Evolutionary conservation across 1,140 invertebrate genomes (phyloP), one percentile per base, ranked within the genome.

Genomic region (Acromyrmex heyeri): DNA sequence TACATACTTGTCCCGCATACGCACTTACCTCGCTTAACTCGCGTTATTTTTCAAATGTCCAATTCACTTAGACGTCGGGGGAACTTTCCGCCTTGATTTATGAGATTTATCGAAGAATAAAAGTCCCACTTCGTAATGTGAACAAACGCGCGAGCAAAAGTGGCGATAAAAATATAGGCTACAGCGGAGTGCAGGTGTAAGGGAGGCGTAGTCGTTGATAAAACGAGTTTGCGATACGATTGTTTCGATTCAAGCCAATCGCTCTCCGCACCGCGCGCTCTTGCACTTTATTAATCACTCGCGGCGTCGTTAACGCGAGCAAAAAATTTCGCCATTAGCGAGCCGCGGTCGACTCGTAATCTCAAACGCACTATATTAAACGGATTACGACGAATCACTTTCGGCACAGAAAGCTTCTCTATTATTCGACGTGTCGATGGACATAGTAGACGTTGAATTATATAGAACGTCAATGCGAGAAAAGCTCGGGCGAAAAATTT

Each of bases 141-240:
- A 62, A 27, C 79, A 50, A 75, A 83, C 57, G 69, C 69, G 79
- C 55, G 69, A 30, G 69, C 55, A 18, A 62, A 61, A 59, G 27
- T 55, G 24, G 21, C 55, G 79, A 83, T 83, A 83, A 83, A 83
- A 83, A 83, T 83, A 27, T 75, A 73, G 79, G 79, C 55, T 83
- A 61, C 55, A 57, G 34, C 55, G 55, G 55, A 6, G 65, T 59
- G 14, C 38, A 44, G 64, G 2, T 62, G 76, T 21, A 44, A 12
- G 75, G n/a, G 70, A 53, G 50, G 62, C 53, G 53, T n/a, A 44
- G 65, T 30, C 44, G 55, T 83, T 83, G 69, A 83, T 83, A 83
- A 83, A 83, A 83, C 79, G 69, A 61, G 79, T 83, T 83, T 75
- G 69, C 57, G 79, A 83, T 83, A 83, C 69, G 69, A 83, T 83